Conservation (phyloP, 2,113 vertebrate species). For the Petaurus breviceps region DNA sequence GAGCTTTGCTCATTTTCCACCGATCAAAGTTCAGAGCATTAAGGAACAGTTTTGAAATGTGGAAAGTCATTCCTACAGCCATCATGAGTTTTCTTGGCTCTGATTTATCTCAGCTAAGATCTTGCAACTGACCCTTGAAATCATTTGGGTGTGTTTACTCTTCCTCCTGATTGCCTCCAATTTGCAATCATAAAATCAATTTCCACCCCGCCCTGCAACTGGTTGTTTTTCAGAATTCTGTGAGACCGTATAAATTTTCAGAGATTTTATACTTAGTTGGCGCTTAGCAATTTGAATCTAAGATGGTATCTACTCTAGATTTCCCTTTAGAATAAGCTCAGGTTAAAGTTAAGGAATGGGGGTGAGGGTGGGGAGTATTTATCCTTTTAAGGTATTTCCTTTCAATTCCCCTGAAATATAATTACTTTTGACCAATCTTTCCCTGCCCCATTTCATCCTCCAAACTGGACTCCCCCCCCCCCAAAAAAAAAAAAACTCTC, state of each 20-base stretch:
- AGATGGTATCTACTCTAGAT: slow-evolving; percentile 18
- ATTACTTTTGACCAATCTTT: slow-evolving; percentile 33
- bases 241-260: slow-evolving; percentile 32
- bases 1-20: slow-evolving; percentile 48
- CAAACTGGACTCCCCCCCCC: not conserved
- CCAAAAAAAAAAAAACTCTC: not conserved
- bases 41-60: slow-evolving; percentile 31
- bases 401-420: slow-evolving; percentile 44
- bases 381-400: slow-evolving; percentile 47
- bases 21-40: not conserved
- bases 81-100: slow-evolving; percentile 32
- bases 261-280: not conserved
- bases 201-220: not conserved
- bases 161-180: not conserved
- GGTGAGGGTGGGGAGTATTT: slow-evolving; percentile 12
- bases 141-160: not conserved
- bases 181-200: slow-evolving; percentile 2
- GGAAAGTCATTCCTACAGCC: not conserved
- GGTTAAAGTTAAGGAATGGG: not conserved
- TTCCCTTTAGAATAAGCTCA: slow-evolving; percentile 21
- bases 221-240: not conserved
- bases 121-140: slow-evolving; percentile 34
- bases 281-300: not conserved
- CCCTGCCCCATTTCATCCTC: not conserved
- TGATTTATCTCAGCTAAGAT: slow-evolving; percentile 43